phyloP scores from a whole-genome alignment of 2,797 vertebrate genomes.

The Ctenopoma kingsleyae region DNA sequence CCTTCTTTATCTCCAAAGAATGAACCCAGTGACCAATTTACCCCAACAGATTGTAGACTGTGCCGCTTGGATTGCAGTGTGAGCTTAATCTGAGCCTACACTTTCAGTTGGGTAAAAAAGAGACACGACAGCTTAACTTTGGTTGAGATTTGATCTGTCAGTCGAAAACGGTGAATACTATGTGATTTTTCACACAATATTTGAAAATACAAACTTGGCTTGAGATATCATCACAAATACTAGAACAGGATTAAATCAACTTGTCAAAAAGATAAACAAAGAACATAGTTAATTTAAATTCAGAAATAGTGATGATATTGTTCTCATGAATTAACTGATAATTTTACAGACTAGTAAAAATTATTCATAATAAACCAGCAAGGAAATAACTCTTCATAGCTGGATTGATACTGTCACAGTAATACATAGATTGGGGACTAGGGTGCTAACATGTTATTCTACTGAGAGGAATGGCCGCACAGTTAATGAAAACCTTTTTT shows the following conservation, averaged over 20 bases:
- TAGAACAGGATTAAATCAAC: too few species aligned
- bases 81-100: constrained; percentile 70
- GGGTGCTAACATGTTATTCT: neutral
- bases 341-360: neutral
- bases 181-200: constrained; percentile 24
- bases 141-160: constrained; percentile 53
- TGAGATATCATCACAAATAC: neutral
- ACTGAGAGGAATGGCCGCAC: neutral
- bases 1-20: constrained; percentile 39
- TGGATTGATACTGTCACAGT: neutral
- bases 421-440: neutral
- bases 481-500: neutral
- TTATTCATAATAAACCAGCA: neutral
- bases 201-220: neutral
- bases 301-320: neutral
- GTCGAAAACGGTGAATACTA: constrained; percentile 40
- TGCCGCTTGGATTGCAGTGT: constrained; percentile 58
- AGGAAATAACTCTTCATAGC: neutral
- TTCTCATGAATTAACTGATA: neutral
- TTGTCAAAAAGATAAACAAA: neutral
- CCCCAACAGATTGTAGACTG: constrained; percentile 71
- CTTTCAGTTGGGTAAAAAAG: constrained; percentile 62
- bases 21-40: constrained; percentile 65
- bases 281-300: neutral
- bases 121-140: constrained; percentile 69